Evolutionary conservation across 1,140 invertebrate genomes (phyloP).

Genomic region (Berghia stephanieae): DNA sequence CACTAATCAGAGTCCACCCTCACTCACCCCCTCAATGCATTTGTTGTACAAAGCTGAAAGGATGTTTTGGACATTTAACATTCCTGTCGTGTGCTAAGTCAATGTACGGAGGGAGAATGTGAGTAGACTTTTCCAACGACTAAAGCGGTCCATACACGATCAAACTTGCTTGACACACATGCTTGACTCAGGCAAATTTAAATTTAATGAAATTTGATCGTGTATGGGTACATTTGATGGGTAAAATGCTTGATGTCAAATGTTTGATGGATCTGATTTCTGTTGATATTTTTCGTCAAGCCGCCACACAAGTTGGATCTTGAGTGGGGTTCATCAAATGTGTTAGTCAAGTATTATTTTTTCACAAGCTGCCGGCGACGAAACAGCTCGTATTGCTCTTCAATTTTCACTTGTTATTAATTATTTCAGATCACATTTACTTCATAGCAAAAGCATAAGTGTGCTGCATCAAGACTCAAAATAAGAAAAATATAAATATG

Average conservation of each 20-base stretch:
- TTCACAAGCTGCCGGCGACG: not conserved
- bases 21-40: no score
- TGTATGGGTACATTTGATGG: conserved; percentile 18
- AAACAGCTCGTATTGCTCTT: no score
- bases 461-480: no score
- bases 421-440: not conserved
- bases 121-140: no score
- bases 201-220: not conserved
- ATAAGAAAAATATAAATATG: no score
- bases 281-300: conserved; percentile 22
- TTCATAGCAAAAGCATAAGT: no score
- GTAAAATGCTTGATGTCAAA: no score
- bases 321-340: conserved; percentile 10
- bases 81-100: no score
- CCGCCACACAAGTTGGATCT: conserved; percentile 8
- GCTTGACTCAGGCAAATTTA: not conserved
- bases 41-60: no score
- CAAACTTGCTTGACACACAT: conserved; percentile 11
- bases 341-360: not conserved
- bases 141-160: not conserved
- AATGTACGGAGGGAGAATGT: no score
- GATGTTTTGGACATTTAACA: no score
- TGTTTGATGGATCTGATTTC: conserved; percentile 14
- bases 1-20: no score
- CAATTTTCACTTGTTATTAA: not conserved